Base-by-base conservation (phyloP, 1,140 invertebrate genomes). In the Carcinoscorpius rotundicauda region DNA sequence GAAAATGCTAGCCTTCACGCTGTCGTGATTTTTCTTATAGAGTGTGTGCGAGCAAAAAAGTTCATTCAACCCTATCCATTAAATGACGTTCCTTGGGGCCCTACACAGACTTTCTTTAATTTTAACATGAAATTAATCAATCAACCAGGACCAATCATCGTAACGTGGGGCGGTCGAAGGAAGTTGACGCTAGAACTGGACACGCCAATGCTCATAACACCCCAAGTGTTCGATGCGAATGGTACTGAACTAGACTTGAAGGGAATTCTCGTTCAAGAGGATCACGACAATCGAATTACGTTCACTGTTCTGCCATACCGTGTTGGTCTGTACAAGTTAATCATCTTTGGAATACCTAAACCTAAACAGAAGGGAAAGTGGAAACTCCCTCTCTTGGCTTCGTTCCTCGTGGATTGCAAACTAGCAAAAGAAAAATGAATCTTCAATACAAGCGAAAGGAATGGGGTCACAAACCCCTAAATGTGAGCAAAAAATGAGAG, bases 41-140 rank as follows among this genome's bases (percentile, higher is more conserved):
- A 73, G 52, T 76, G 74, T 66, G 68, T 66, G n/a, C 68, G 70
- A 64, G 72, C 76, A 55, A 66, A 69, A 11, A 68, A 68, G 66
- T 68, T 73, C 58, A 53, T 69, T 10, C 59, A 72, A n/a, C 72
- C 74, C 2, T 75, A 72, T 65, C 76, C 76, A 3, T 57, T 73
- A 4, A 73, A 73, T 62, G 73, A 77, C 65, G 68, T 75, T n/a
- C 75, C 75, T 3, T 77, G 75, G 75, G 76, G 76, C 8, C 74
- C 73, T 8, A 76, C 73, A 8, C 73, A 75, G 58, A 69, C 71
- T 8, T 72, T 77, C 60, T 76, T 70, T 64, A 71, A 77, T 66
- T 75, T 70, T 63, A 74, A 73, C 11, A 69, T 76, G 66, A 71
- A 71, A 63, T 66, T 75, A 5, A 52, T 73, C 49, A 74, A 75